phyloP scores from a whole-genome alignment of 1,140 invertebrate species.

The Bombus waltoni region DNA sequence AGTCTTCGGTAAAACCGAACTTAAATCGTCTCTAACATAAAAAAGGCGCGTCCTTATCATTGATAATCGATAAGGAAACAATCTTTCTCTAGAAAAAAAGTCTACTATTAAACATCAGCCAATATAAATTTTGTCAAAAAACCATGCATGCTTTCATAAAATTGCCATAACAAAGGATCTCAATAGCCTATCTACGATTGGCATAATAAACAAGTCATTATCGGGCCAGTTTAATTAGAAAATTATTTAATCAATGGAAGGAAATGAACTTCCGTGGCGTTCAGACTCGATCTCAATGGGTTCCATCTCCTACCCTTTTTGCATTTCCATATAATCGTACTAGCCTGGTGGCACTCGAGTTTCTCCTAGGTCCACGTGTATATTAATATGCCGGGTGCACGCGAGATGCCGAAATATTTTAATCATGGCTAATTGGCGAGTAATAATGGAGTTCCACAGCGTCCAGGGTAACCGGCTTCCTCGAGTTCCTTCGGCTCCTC shows the following conservation, averaged over 20 bases:
- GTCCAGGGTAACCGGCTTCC: conserved; percentile 46
- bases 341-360: not conserved
- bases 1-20: too few relatives aligned
- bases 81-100: too few relatives aligned
- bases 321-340: conserved; percentile 81
- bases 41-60: too few relatives aligned
- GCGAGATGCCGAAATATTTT: conserved; percentile 83
- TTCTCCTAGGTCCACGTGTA: conserved; percentile 70
- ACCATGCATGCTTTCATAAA: too few relatives aligned
- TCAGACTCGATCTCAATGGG: not conserved
- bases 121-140: too few relatives aligned
- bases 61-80: too few relatives aligned
- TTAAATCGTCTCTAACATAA: too few relatives aligned
- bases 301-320: conserved; percentile 66
- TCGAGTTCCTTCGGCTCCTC: conserved; percentile 63
- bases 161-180: not conserved
- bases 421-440: conserved; percentile 83
- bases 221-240: conserved; percentile 52
- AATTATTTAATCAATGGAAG: conserved; percentile 81
- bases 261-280: conserved; percentile 58
- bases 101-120: too few relatives aligned
- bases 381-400: conserved; percentile 82
- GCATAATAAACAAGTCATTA: conserved; percentile 83
- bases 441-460: conserved; percentile 82
- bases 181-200: conserved; percentile 65